Percentiles rank a stretch among this genome's conserved stretches.
Evolutionary conservation across 1,140 invertebrate species (phyloP).

Genomic region (Zaprionus tsacasi): DNA sequence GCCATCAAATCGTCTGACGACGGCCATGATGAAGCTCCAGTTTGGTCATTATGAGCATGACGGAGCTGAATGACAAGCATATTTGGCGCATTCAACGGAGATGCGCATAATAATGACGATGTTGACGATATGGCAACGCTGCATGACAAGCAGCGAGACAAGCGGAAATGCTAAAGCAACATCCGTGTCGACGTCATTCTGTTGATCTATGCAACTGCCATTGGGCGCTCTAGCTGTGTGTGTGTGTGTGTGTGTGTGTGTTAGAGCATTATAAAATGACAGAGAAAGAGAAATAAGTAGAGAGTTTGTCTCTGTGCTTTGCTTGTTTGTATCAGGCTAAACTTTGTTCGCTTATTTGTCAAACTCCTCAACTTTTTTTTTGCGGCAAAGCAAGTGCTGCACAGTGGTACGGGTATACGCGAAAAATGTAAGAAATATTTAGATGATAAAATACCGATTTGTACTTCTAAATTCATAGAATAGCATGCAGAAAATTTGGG

Average conservation of each 20-base stretch:
- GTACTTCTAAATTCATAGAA: too few relatives aligned
- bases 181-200: slow-evolving; percentile 67
- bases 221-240: slow-evolving; percentile 28
- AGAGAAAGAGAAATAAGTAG: neutral
- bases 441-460: too few relatives aligned
- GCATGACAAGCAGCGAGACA: slow-evolving; percentile 45
- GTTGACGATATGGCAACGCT: slow-evolving; percentile 47
- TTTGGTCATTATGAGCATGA: slow-evolving; percentile 12
- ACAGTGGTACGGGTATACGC: neutral
- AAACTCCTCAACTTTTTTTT: slow-evolving; percentile 19
- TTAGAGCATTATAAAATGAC: neutral
- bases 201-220: slow-evolving; percentile 64
- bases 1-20: slow-evolving; percentile 49
- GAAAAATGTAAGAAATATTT: neutral
- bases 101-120: slow-evolving; percentile 6
- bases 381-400: neutral
- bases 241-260: neutral
- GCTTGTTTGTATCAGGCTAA: slow-evolving; percentile 15
- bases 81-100: slow-evolving; percentile 12
- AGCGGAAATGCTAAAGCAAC: slow-evolving; percentile 70
- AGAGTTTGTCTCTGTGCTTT: neutral
- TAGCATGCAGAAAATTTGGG: too few relatives aligned
- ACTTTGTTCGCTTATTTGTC: slow-evolving; percentile 57
- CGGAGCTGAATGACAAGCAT: slow-evolving; percentile 22
- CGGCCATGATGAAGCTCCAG: slow-evolving; percentile 1